Evolutionary conservation across 1,140 invertebrate genomes (phyloP), one percentile per base, ranked within the genome.

Genomic region (Cecropterus lyciades): DNA sequence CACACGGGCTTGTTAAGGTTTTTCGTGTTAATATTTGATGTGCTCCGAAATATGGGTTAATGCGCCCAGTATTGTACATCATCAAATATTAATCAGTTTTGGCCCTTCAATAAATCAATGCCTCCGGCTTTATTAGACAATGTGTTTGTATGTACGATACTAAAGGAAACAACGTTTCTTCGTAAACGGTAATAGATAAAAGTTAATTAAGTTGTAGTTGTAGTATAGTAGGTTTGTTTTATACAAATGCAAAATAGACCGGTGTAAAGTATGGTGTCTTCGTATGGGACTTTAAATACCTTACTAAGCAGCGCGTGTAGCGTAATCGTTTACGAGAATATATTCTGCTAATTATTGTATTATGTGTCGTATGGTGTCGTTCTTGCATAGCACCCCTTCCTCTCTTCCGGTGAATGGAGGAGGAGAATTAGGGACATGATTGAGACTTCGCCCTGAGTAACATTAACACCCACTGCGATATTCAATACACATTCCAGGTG

Each of bases 71-170:
- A 69, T 72, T 65, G 62, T 37, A 60, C 33, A 62, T 48, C 63
- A 69, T 72, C 24, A 69, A 72, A 72, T 72, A 72, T 72, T 64
- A 62, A 72, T 55, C 62, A 53, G 13, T 52, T 52, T 51, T 42
- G 62, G 56, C 63, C 66, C 51, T 57, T 57, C 70, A 52, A 65
- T 66, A 65, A 72, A 72, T 72, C 70, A 72, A 72, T 72, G 70
- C 65, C 57, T 56, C 56, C 27, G 33, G n/a, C 57, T 48, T 43
- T 63, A 15, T n/a, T n/a, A 45, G 37, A 55, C 52, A 40, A 56
- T 11, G 27, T 30, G 7, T 30, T 30, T n/a, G 33, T 1, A 33
- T 4, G 7, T 33, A 33, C 33, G 33, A 37, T 37, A 10, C n/a
- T 1, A 11, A 37, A 10, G 10, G 33, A 37, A 37, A 37, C 10